phyloP scores from a whole-genome alignment of 1,140 invertebrate genomes.

The Zaprionus vittiger region DNA sequence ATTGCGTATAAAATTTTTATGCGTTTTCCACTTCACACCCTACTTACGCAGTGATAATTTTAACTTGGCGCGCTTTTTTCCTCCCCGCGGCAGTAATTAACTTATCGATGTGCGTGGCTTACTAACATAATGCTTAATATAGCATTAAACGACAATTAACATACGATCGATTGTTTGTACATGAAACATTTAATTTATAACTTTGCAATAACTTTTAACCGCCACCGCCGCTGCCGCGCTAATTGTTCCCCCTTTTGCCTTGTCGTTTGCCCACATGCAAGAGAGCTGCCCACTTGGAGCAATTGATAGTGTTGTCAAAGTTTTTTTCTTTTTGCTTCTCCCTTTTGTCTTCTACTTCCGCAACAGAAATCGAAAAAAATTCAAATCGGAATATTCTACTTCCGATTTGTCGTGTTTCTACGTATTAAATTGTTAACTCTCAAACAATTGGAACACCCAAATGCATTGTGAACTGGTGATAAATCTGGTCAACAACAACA shows the following conservation, averaged over 20 bases:
- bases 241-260: constrained; percentile 11
- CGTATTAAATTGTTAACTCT: constrained; percentile 70
- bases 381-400: constrained; percentile 54
- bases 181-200: constrained; percentile 40
- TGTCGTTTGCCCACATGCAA: neutral
- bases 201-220: neutral
- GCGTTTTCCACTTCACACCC: constrained; percentile 9
- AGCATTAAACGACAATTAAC: constrained; percentile 38
- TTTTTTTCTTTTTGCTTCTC: neutral
- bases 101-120: constrained; percentile 28
- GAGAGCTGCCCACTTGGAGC: constrained; percentile 29
- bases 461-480: constrained; percentile 66
- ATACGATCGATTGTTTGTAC: constrained; percentile 22
- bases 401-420: constrained; percentile 68
- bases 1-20: constrained; percentile 23
- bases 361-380: constrained; percentile 10
- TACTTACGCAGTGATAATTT: constrained; percentile 44
- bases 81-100: constrained; percentile 22
- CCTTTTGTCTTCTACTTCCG: constrained; percentile 21
- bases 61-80: constrained; percentile 38
- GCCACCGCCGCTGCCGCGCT: neutral
- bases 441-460: constrained; percentile 73
- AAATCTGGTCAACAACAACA: constrained; percentile 53
- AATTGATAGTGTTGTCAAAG: constrained; percentile 27
- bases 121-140: constrained; percentile 32